Percentiles rank a stretch among this genome's conserved stretches.
Evolutionary conservation across 2,888 invertebrate genomes (phyloP).

Genomic region (Augiades crinisus): DNA sequence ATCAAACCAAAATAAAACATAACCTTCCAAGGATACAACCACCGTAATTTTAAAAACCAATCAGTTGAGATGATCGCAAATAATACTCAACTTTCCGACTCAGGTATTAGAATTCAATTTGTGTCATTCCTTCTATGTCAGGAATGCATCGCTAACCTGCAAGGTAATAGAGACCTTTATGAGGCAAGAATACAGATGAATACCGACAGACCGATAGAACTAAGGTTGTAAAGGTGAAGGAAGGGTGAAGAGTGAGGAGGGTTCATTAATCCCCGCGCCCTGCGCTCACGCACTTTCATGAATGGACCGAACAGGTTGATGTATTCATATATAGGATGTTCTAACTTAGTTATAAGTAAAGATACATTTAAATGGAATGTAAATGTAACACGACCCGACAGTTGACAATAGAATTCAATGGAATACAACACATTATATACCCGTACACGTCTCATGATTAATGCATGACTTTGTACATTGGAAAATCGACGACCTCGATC

Average conservation of each 20-base stretch:
- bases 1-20: constrained; percentile 66
- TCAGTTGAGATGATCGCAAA: constrained; percentile 42
- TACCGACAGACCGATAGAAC: neutral
- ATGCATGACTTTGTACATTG: neutral
- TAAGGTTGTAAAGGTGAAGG: constrained; percentile 56
- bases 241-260: constrained; percentile 59
- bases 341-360: neutral
- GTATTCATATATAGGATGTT: constrained; percentile 66
- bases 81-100: constrained; percentile 44
- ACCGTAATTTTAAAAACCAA: constrained; percentile 67
- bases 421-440: neutral
- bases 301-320: constrained; percentile 81
- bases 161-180: constrained; percentile 1
- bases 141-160: neutral
- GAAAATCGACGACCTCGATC: constrained; percentile 9
- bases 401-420: constrained; percentile 4
- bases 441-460: constrained; percentile 7
- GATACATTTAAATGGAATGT: constrained; percentile 1
- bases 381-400: constrained; percentile 3
- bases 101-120: constrained; percentile 18
- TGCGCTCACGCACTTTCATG: constrained; percentile 81
- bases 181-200: neutral
- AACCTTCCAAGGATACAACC: constrained; percentile 80
- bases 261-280: constrained; percentile 81
- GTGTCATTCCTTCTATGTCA: neutral